Conservation (phyloP, 2,797 vertebrate genomes). For the Podarcis lilfordi region DNA sequence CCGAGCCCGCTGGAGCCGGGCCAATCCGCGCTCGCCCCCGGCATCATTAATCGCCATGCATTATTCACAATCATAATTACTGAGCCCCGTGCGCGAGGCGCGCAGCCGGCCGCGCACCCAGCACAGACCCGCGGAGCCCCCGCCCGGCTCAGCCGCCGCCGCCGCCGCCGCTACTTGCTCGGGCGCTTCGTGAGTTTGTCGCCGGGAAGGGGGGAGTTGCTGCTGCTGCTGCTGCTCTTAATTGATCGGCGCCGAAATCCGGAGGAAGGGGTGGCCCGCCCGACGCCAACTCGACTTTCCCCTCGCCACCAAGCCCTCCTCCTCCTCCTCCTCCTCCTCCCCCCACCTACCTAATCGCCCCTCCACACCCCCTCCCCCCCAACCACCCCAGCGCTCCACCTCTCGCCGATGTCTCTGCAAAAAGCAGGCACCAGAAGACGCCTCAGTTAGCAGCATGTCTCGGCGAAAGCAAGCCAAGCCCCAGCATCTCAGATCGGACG, state of each 20-base stretch:
- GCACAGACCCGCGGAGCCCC: constrained; percentile 74
- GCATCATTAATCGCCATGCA: constrained; percentile 91
- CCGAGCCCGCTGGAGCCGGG: constrained; percentile 91
- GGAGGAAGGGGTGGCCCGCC: constrained; percentile 7
- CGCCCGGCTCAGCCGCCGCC: constrained; percentile 50
- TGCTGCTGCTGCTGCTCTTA: background rate
- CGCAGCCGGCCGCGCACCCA: constrained; percentile 82
- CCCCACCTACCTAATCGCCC: constrained; percentile 36
- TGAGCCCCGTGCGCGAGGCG: constrained; percentile 92
- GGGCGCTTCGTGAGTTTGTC: background rate
- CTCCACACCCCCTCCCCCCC: constrained; percentile 11
- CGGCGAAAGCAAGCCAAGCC: constrained; percentile 99
- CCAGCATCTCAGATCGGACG: constrained; percentile 97
- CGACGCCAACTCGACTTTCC: constrained; percentile 38
- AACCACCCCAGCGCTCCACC: constrained; percentile 49
- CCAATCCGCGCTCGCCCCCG: constrained; percentile 92
- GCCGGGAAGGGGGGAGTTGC: background rate
- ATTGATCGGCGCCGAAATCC: background rate
- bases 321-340: constrained; percentile 68
- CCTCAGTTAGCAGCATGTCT: constrained; percentile 94
- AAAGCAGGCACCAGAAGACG: constrained; percentile 83
- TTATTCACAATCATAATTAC: constrained; percentile 99
- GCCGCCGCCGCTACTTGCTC: constrained; percentile 24
- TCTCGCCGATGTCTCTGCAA: constrained; percentile 91
- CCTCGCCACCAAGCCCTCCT: constrained; percentile 66